phyloP scores from a whole-genome alignment of 2,113 vertebrate species.

The Irena cyanogastra region DNA sequence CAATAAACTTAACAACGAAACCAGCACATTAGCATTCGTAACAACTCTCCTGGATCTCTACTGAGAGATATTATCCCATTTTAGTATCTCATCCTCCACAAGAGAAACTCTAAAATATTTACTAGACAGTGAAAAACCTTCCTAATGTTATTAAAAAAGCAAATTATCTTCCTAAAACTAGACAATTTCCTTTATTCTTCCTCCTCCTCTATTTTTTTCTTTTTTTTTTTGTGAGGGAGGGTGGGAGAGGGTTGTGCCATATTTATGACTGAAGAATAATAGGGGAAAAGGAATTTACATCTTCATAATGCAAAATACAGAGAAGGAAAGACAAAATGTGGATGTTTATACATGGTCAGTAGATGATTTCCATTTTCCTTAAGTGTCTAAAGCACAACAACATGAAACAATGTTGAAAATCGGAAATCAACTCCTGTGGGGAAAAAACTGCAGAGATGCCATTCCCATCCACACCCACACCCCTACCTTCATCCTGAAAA shows the following conservation, averaged over 20 bases:
- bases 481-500: conserved; percentile 98
- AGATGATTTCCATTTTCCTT: neutral
- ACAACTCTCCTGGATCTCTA: neutral
- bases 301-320: neutral
- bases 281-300: neutral
- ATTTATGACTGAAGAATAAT: neutral
- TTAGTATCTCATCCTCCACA: neutral
- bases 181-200: neutral
- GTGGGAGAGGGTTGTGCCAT: neutral
- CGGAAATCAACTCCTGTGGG: neutral
- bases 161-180: neutral
- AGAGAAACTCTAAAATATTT: neutral
- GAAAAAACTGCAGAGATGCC: neutral
- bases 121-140: neutral
- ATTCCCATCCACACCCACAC: neutral
- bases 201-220: neutral
- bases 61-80: neutral
- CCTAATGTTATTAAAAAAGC: neutral
- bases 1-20: neutral
- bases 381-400: neutral
- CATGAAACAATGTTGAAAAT: neutral
- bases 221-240: neutral
- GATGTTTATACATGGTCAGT: neutral
- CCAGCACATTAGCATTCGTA: neutral
- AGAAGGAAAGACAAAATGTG: neutral